Base-by-base conservation (phyloP, 2,888 invertebrate species). In the Drepana falcataria region DNA sequence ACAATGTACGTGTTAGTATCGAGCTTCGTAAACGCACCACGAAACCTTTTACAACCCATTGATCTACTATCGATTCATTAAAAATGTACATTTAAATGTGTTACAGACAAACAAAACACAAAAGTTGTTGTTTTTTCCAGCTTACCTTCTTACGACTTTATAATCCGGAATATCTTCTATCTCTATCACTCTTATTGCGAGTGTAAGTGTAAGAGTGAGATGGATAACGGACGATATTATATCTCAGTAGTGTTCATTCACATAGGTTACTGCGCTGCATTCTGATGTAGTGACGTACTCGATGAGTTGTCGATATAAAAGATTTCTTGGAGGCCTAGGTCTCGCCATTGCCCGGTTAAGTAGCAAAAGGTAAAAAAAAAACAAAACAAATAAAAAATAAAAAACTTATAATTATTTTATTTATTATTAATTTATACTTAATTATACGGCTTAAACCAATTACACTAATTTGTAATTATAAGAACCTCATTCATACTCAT, bases 191-290 rank as follows among this genome's bases (percentile, higher is more conserved):
- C 66, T 7, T 53, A 34, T 35, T 7, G 35, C 2, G 5, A 5
- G 34, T 9, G 47, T 40, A 53, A 48, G 35, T 57, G 34, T 47
- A 48, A 6, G 75, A 68, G 54, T 44, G 68, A 73, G 69, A 67
- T 68, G 58, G 69, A 71, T 49, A 61, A 72, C 56, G n/a, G 40
- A 64, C 65, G 60, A 66, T 70, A 65, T 66, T 51, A 66, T 63
- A 61, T 69, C 71, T 66, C 70, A 80, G 74, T 75, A 80, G 81
- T 82, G 80, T 85, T 87, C 90, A 89, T 90, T 90, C 86, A 89
- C 77, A 73, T 71, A 73, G 75, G 65, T 80, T 76, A 85, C 83
- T 84, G 85, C 83, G 75, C 89, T 77, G 80, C 89, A 89, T 90
- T 90, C 89, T 89, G 74, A 87, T 72, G 87, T 61, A 79, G 83